phyloP scores from a whole-genome alignment of 2,113 vertebrate genomes.

The Dissostichus mawsoni region DNA sequence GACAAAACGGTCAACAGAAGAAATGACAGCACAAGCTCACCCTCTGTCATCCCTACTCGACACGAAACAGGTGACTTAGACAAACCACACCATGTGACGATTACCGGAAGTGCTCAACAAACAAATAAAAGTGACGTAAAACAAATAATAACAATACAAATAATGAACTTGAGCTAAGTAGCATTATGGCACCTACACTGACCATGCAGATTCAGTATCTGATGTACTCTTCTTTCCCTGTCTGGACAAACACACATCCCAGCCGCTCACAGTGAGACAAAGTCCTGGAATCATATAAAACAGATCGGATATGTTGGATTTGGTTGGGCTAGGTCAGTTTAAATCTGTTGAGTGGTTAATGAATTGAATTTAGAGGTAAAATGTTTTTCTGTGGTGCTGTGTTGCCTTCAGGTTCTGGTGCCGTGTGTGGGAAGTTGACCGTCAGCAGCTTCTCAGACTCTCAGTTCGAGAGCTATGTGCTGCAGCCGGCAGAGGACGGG shows the following conservation, averaged over 20 bases:
- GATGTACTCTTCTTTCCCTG: background rate
- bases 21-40: too few species aligned
- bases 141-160: too few species aligned
- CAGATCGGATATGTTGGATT: background rate
- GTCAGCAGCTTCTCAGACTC: conserved; percentile 79
- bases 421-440: conserved; percentile 92
- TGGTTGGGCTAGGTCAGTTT: background rate
- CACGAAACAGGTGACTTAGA: too few species aligned
- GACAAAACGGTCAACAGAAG: too few species aligned
- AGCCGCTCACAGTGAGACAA: background rate
- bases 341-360: background rate
- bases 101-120: too few species aligned
- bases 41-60: too few species aligned
- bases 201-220: too few species aligned
- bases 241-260: background rate
- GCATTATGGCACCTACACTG: too few species aligned
- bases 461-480: conserved; percentile 92
- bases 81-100: too few species aligned
- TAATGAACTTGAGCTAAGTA: too few species aligned
- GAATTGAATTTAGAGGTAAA: background rate
- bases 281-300: background rate
- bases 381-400: background rate
- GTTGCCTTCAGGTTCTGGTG: conserved; percentile 86
- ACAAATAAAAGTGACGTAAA: too few species aligned
- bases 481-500: conserved; percentile 86